Base-by-base conservation (phyloP, 2,113 vertebrate species). In the Xerus inauris region DNA sequence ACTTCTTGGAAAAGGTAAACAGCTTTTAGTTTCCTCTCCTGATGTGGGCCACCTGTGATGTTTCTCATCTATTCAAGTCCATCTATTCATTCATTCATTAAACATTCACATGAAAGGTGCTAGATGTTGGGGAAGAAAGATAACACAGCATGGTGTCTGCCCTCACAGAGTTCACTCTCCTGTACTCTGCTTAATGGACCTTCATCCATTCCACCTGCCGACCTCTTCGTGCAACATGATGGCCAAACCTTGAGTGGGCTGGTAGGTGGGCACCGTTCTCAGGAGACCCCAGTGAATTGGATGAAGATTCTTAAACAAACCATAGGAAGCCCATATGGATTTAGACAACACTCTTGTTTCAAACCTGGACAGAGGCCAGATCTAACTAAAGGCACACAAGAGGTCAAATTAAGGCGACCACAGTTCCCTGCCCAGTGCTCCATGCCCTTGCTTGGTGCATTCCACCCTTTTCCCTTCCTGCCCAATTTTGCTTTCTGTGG, bases 11-110 rank as follows among this genome's bases (percentile, higher is more conserved):
- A 71, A 72, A 20, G 26, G 51, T 89, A 91, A 97, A 97, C 71
- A 90, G 40, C 45, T 89, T 67, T 91, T 38, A 67, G 57, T 71
- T 72, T 92, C 83, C 49, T 30, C 62, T 54, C 51, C 71, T 3
- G 9, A 14, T 51, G 73, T 13, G 86, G 91, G 64, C 91, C 94
- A 95, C 91, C 96, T 91, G 89, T 51, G 26, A 38, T 91, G 77
- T 71, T 94, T 80, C 91, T 49, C 82, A 49, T 62, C 49, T 81
- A 57, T 57, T 95, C 81, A 81, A 40, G 26, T 45, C 57, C 7
- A 30, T 26, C 30, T 28, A 35, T 57, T 87, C 76, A 45, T 87
- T 69, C 35, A 22, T 82, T 89, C 28, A 3, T 20, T 16, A 59
- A 82, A 45, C 22, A 49, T 73, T 54, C 71, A 16, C 28, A 20